Evolutionary conservation across 1,140 invertebrate species (phyloP).

Genomic region (Caenorhabditis inopinata): DNA sequence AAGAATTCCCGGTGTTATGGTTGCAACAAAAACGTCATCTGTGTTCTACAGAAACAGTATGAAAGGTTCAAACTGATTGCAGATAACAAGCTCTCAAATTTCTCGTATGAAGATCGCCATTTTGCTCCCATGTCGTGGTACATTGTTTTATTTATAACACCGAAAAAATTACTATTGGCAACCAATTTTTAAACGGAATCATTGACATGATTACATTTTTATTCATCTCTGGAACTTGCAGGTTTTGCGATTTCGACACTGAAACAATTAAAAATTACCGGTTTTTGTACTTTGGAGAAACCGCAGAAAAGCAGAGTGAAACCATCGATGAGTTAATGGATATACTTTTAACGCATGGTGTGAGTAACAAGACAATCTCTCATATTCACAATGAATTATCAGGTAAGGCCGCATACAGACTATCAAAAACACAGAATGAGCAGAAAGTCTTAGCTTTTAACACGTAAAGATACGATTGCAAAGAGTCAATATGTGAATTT

Average conservation of each 20-base stretch:
- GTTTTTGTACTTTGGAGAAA: slow-evolving; percentile 6
- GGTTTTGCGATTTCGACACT: slow-evolving; percentile 5
- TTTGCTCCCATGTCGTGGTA: slow-evolving; percentile 17
- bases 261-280: slow-evolving; percentile 2
- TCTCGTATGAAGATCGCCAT: slow-evolving; percentile 1
- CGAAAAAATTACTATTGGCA: too few relatives aligned
- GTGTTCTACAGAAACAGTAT: slow-evolving; percentile 7
- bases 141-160: too few relatives aligned
- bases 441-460: too few relatives aligned
- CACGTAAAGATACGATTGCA: too few relatives aligned
- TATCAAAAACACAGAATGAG: too few relatives aligned
- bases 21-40: neutral
- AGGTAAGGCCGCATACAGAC: too few relatives aligned
- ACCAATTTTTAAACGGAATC: too few relatives aligned
- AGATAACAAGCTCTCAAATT: neutral
- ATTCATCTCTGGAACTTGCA: neutral
- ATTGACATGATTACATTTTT: too few relatives aligned
- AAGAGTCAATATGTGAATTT: too few relatives aligned
- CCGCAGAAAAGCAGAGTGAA: neutral
- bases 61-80: neutral
- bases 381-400: neutral
- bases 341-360: neutral
- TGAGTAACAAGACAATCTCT: neutral
- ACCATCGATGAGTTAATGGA: neutral
- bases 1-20: neutral